Conservation (phyloP, 2,888 invertebrate species). For the Drosophila melanosoma region DNA sequence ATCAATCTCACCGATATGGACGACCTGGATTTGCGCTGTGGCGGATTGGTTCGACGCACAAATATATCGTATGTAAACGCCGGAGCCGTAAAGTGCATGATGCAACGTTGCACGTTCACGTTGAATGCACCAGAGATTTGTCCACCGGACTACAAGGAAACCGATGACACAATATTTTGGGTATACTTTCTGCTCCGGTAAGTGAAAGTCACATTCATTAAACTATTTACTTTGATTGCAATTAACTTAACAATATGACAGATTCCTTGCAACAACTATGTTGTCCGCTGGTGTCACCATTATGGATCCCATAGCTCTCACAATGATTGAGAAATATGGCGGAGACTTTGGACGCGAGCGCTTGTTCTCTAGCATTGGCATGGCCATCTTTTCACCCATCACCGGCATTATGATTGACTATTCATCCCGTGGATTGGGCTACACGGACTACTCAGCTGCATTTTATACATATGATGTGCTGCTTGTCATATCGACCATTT, state of each 20-base stretch:
- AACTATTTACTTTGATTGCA: neutral
- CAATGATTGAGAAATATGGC: slow-evolving; percentile 93
- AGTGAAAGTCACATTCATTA: slow-evolving; percentile 21
- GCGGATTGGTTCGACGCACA: slow-evolving; percentile 89
- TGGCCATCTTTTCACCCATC: slow-evolving; percentile 93
- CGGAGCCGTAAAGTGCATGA: slow-evolving; percentile 90
- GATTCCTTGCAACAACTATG: slow-evolving; percentile 93
- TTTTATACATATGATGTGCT: slow-evolving; percentile 92
- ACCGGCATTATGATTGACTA: slow-evolving; percentile 92
- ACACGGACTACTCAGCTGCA: slow-evolving; percentile 95
- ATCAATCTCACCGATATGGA: slow-evolving; percentile 91
- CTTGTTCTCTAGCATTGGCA: slow-evolving; percentile 92
- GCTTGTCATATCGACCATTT: slow-evolving; percentile 89
- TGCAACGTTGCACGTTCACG: slow-evolving; percentile 91
- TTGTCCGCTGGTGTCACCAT: slow-evolving; percentile 94
- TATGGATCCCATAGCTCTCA: slow-evolving; percentile 94
- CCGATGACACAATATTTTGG: slow-evolving; percentile 92
- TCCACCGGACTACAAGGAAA: slow-evolving; percentile 92
- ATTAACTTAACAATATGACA: slow-evolving; percentile 32
- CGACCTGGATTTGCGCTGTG: slow-evolving; percentile 90
- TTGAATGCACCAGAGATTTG: slow-evolving; percentile 91
- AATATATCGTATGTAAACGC: slow-evolving; percentile 88
- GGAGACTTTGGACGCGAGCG: slow-evolving; percentile 93
- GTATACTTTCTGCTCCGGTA: slow-evolving; percentile 90
- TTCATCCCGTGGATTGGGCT: slow-evolving; percentile 86